A percentile compares a stretch with the other conserved stretches of the same genome.
These are phyloP conservation scores for Dasypogon diadema DNA, from an alignment of 2,888 invertebrate genomes.

Conservation along the genomic window DNA sequence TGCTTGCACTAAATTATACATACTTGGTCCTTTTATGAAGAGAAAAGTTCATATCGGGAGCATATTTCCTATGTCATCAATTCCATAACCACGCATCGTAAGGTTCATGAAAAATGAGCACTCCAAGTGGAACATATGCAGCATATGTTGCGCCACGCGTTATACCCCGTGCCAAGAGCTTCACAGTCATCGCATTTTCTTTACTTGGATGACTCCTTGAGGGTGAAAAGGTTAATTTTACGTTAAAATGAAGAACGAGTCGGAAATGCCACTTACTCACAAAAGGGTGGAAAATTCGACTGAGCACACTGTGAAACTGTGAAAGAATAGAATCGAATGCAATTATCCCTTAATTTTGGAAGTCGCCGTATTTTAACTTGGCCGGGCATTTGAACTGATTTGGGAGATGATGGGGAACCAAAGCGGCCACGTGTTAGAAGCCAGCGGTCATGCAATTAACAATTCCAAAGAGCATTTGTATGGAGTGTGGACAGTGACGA, in stretches of 20 bases:
- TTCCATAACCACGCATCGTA: conserved; percentile 30
- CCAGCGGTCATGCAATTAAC: conserved; percentile 14
- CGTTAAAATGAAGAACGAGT: conserved; percentile 1
- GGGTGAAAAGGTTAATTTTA: conserved; percentile 23
- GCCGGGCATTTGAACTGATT: conserved; percentile 2
- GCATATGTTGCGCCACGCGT: conserved; percentile 46
- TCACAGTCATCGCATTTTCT: conserved; percentile 33
- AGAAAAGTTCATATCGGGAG: not conserved
- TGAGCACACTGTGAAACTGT: not conserved
- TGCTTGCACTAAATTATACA: no score
- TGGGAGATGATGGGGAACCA: not conserved
- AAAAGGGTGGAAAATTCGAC: conserved; percentile 11
- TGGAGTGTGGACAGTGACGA: not conserved
- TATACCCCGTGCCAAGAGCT: conserved; percentile 11
- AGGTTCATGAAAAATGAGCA: conserved; percentile 41
- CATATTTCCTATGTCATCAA: conserved; percentile 24
- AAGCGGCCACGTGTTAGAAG: conserved; percentile 25
- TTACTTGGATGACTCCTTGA: conserved; percentile 34
- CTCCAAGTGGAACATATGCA: conserved; percentile 16
- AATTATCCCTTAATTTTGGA: not conserved
- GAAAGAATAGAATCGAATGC: conserved; percentile 1
- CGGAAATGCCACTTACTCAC: conserved; percentile 6
- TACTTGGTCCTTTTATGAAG: not conserved
- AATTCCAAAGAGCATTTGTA: not conserved
- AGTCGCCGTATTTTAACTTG: not conserved